Conservation (phyloP, 2,797 vertebrate species). For the Eptatretus atami region DNA sequence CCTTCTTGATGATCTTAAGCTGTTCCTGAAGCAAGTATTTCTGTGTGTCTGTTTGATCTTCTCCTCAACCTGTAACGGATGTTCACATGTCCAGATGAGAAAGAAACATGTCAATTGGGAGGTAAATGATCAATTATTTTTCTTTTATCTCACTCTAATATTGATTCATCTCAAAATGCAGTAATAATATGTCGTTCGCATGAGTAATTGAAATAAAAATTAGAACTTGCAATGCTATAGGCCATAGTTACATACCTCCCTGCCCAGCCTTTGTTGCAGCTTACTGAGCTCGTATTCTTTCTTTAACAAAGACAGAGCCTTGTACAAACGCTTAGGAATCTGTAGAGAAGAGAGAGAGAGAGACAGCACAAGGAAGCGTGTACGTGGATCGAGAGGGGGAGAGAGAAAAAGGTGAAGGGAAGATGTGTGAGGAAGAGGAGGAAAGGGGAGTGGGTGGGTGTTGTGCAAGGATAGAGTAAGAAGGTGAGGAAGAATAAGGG, state of each 20-base stretch:
- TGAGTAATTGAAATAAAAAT: too few species aligned
- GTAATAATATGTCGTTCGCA: too few species aligned
- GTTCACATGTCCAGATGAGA: not conserved
- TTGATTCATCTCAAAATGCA: too few species aligned
- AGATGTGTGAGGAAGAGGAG: too few species aligned
- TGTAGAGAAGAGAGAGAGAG: slow-evolving; percentile 12
- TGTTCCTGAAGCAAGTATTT: slow-evolving; percentile 89
- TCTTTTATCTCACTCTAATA: too few species aligned
- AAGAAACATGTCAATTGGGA: not conserved
- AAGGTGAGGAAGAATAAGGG: too few species aligned
- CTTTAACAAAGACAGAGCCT: slow-evolving; percentile 75
- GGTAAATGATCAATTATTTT: too few species aligned
- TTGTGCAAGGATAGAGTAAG: too few species aligned
- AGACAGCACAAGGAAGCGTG: not conserved
- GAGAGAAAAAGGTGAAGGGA: too few species aligned
- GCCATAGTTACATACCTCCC: slow-evolving; percentile 47
- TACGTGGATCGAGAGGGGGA: not conserved
- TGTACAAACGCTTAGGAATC: slow-evolving; percentile 87
- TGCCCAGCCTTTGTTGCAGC: slow-evolving; percentile 66
- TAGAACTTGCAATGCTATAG: too few species aligned
- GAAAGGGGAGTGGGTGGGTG: too few species aligned
- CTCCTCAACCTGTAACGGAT: slow-evolving; percentile 44
- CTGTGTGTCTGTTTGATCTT: slow-evolving; percentile 95
- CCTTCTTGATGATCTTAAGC: slow-evolving; percentile 93
- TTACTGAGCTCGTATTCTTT: slow-evolving; percentile 91